phyloP scores from a whole-genome alignment of 2,797 vertebrate species.

The Sus cebifrons region DNA sequence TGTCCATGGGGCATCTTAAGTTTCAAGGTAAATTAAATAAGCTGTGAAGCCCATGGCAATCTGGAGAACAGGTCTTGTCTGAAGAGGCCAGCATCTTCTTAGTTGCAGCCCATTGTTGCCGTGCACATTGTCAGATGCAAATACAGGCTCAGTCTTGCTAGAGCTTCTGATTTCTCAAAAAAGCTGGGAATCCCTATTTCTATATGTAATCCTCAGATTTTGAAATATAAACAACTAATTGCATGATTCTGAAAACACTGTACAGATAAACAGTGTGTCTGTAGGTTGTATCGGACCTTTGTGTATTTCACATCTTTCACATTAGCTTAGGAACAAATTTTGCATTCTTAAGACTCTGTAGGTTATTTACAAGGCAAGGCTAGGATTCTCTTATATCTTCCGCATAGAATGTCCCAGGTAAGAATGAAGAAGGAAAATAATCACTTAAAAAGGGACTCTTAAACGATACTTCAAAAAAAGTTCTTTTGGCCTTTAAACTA shows the following conservation, averaged over 20 bases:
- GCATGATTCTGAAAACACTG: neutral
- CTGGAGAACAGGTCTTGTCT: neutral
- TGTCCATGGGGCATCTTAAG: neutral
- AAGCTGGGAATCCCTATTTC: neutral
- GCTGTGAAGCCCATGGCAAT: neutral
- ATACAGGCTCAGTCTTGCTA: neutral
- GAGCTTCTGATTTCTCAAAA: neutral
- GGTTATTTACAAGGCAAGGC: neutral
- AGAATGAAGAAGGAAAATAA: conserved; percentile 1
- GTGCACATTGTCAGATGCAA: neutral
- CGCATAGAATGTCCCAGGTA: neutral
- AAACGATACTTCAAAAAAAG: neutral
- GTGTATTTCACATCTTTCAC: neutral
- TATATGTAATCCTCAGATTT: neutral
- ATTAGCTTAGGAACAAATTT: neutral
- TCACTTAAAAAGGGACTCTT: neutral
- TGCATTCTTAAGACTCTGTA: neutral
- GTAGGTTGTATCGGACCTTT: rapidly evolving
- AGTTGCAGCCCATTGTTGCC: too few relatives aligned
- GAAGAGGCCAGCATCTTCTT: neutral
- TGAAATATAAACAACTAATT: neutral
- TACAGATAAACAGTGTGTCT: neutral
- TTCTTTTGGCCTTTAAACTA: neutral
- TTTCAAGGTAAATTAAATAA: neutral
- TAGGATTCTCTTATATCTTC: neutral